Evolutionary conservation across 2,888 invertebrate species (phyloP).

Genomic region (Druceiella hillmani): DNA sequence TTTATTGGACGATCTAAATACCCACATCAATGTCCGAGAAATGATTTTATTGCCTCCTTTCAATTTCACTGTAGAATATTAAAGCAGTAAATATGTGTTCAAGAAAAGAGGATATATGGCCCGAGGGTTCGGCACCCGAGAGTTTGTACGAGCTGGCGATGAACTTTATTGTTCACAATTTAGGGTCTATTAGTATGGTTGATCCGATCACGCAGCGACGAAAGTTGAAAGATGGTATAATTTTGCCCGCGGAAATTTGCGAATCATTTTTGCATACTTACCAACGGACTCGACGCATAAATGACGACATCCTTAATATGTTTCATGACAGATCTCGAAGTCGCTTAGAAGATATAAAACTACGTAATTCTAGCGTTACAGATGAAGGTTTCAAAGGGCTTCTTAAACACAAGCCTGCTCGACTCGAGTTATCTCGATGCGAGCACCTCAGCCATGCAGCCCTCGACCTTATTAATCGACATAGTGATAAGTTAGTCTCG

Average conservation of each 20-base stretch:
- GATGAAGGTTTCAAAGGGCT: constrained; percentile 66
- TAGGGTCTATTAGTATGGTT: constrained; percentile 54
- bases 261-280: constrained; percentile 59
- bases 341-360: constrained; percentile 60
- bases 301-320: constrained; percentile 64
- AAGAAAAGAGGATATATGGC: no score
- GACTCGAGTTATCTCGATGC: constrained; percentile 73
- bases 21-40: no score
- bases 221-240: constrained; percentile 54
- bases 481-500: constrained; percentile 63
- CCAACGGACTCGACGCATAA: constrained; percentile 51
- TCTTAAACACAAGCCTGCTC: constrained; percentile 65
- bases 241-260: constrained; percentile 66
- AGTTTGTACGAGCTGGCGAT: constrained; percentile 59
- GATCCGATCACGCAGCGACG: constrained; percentile 40
- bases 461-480: constrained; percentile 61
- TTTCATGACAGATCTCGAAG: constrained; percentile 65
- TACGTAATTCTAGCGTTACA: constrained; percentile 67
- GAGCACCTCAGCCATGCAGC: constrained; percentile 57
- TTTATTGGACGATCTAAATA: no score
- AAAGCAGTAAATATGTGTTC: no score
- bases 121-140: no score
- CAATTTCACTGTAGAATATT: no score
- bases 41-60: no score
- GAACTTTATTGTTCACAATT: constrained; percentile 56